Percentiles rank a stretch among this genome's conserved stretches.
Conservation (phyloP, 1,140 invertebrate genomes). For the Venustaconcha ellipsiformis region DNA sequence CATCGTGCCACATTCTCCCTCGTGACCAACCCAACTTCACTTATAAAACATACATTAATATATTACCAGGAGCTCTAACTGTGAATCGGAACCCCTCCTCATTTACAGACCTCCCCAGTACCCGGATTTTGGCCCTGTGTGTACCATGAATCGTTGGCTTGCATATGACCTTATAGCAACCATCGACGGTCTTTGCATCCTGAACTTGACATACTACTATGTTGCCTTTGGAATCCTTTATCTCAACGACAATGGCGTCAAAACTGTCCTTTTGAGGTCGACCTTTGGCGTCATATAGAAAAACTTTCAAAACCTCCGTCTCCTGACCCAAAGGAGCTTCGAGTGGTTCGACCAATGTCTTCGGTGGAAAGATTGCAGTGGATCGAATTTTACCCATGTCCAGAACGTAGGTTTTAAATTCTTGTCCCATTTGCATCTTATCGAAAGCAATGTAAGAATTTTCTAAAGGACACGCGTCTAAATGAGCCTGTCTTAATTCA, state of each 20-base stretch:
- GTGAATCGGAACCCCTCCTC: constrained; percentile 40
- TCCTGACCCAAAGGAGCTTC: constrained; percentile 39
- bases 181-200: constrained; percentile 38
- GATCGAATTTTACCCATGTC: constrained; percentile 41
- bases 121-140: constrained; percentile 30
- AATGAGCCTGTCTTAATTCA: constrained; percentile 29
- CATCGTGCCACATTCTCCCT: too few species aligned
- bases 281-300: constrained; percentile 41
- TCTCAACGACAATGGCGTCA: constrained; percentile 35
- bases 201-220: constrained; percentile 23
- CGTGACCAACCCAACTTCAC: too few species aligned
- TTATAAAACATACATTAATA: neutral
- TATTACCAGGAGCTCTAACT: constrained; percentile 35
- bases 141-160: constrained; percentile 31
- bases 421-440: constrained; percentile 31
- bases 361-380: constrained; percentile 39
- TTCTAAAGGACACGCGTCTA: constrained; percentile 35
- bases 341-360: constrained; percentile 38
- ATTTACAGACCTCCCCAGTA: constrained; percentile 32
- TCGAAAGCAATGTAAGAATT: constrained; percentile 42
- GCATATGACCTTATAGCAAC: constrained; percentile 39
- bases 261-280: constrained; percentile 39
- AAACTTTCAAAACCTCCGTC: constrained; percentile 35
- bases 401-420: constrained; percentile 34
- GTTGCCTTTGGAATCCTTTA: constrained; percentile 36